Conservation (phyloP, 2,888 invertebrate genomes). For the Pristionchus exspectatus region DNA sequence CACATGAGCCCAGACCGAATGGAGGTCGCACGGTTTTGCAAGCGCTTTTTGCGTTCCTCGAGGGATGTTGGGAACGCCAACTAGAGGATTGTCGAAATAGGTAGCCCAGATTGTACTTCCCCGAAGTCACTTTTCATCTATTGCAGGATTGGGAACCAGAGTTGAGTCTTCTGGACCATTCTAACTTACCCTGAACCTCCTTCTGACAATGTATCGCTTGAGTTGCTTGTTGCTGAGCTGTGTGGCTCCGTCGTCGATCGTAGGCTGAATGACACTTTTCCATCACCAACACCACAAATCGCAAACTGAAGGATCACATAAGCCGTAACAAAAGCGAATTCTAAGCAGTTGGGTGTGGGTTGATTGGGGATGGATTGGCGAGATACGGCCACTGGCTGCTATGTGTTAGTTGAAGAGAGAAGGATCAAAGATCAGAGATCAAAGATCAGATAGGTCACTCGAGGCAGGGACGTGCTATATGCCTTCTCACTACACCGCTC, state of each 20-base stretch:
- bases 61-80: background rate
- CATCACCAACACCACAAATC: background rate
- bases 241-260: conserved; percentile 59
- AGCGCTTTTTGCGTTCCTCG: background rate
- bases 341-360: conserved; percentile 5
- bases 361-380: background rate
- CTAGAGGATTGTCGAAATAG: background rate
- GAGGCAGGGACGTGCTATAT: background rate
- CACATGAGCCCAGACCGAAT: background rate
- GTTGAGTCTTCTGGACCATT: no score
- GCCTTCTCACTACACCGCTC: background rate
- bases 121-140: no score
- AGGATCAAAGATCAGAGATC: background rate
- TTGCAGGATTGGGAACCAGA: no score
- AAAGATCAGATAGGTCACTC: conserved; percentile 17
- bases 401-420: background rate
- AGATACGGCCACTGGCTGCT: conserved; percentile 20
- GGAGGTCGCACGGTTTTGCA: conserved; percentile 56
- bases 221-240: conserved; percentile 72
- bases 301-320: background rate
- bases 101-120: no score
- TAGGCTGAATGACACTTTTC: background rate
- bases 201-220: conserved; percentile 72
- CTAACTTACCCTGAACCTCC: conserved; percentile 73
- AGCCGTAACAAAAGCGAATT: conserved; percentile 20